A percentile compares a stretch with the other conserved stretches of the same genome.
Conservation (phyloP, 2,797 vertebrate genomes). For the Lagodon rhomboides region DNA sequence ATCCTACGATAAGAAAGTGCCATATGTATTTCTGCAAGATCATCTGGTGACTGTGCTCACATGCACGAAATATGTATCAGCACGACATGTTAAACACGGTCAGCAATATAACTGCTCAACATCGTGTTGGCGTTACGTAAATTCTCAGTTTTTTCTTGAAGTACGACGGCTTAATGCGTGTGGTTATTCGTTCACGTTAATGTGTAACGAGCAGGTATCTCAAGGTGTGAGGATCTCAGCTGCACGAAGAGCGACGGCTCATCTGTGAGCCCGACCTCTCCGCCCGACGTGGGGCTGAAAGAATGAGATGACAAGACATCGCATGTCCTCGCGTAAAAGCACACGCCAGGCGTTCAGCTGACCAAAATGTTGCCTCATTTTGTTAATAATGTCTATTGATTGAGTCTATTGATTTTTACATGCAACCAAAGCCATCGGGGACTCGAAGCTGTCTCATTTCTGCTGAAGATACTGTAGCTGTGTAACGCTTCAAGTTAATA, state of each 20-base stretch:
- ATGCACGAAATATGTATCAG: background rate
- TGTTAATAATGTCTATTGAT: conserved; percentile 25
- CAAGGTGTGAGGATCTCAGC: conserved; percentile 26
- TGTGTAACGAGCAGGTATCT: conserved; percentile 9
- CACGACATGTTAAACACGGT: background rate
- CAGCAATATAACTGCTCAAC: background rate
- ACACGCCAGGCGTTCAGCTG: background rate
- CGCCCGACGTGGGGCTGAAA: conserved; percentile 32
- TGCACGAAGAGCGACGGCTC: conserved; percentile 38
- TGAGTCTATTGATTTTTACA: conserved; percentile 34
- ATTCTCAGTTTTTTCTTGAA: background rate
- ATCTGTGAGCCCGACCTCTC: conserved; percentile 23
- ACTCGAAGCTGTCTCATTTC: conserved; percentile 10
- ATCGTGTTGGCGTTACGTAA: background rate
- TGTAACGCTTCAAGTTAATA: background rate
- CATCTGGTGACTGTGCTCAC: conserved; percentile 11
- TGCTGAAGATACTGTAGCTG: background rate
- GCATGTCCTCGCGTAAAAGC: conserved; percentile 14
- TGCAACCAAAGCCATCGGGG: conserved; percentile 8
- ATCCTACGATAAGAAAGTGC: no score
- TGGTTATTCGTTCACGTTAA: background rate
- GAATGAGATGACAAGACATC: conserved; percentile 22
- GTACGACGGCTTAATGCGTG: background rate
- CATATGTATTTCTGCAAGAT: conserved; percentile 22
- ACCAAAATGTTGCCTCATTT: conserved; percentile 28